Base-by-base conservation (phyloP, 2,888 invertebrate species). In the Anarsia innoxiella region DNA sequence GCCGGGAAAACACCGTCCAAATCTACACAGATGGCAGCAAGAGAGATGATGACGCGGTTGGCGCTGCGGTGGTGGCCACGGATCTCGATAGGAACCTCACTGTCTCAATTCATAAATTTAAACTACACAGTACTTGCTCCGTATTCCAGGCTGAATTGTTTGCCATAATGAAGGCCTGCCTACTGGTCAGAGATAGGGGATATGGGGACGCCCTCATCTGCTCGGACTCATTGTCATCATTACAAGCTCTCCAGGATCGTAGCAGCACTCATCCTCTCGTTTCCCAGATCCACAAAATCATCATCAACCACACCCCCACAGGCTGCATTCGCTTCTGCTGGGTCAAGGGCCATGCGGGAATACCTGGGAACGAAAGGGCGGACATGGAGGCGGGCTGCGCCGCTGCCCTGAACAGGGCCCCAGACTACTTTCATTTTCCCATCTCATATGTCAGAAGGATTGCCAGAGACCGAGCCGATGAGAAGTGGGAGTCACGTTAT, bases 11-110 rank as follows among this genome's bases (percentile, higher is more conserved):
- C 2, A 8, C 2, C 2, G 10, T 10, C 3, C 16, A 16, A 10
- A 31, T 31, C 2, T 31, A 12, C 16, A 31, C 31, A 4, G 31
- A 31, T 10, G 31, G 31, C 1, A 31, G 31, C 14, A 15, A 16
- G 2, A 5, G 5, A n/a, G 14, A 31, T 3, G 31, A 31, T n/a
- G 11, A 12, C 11, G 6, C 3, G 2, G 30, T 31, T 8, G 30
- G 15, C 2, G 30, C 30, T 5, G 28, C 28, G 12, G 2, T 28
- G 2, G 28, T 28, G 3, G 3, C 6, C 11, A 3, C 3, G 3
- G 11, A 11, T 12, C 12, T 8, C 2, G 28, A 28, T 10, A 12
- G 12, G 2, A 12, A 8, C 2, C 8, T 6, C 3, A 1, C 2
- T 14, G 9, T 6, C 2, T 2, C 3, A 8, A 23, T 23, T 6